Base-by-base conservation (phyloP, 2,888 invertebrate genomes). In the Melanargia galathea region DNA sequence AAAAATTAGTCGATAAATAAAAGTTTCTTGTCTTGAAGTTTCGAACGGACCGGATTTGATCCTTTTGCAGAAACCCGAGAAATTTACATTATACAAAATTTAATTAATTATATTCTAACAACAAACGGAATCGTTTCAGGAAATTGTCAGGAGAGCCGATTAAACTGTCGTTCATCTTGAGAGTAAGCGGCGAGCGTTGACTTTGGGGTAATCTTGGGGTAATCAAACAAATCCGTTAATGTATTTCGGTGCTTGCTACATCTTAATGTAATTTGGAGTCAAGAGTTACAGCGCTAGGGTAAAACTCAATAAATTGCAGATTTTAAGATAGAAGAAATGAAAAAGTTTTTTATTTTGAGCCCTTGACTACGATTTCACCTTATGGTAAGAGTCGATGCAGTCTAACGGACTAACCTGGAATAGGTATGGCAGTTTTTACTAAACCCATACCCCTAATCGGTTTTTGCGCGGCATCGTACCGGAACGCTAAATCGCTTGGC, bases 151-250 rank as follows among this genome's bases (percentile, higher is more conserved):
- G 33, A 52, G 35, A 52, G 35, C 52, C 33, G 52, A 52, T 52
- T 52, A 52, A 52, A 52, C 35, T 35, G 52, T 52, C 52, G 33
- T 52, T 52, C 33, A 52, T 13, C 33, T 35, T 7, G 52, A 52
- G 13, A 20, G 52, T 13, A 13, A 52, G 20, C 51, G 30, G 7
- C 18, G 20, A 35, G 20, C 18, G n/a, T n/a, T n/a, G n/a, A n/a
- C n/a, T n/a, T 30, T 30, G 7, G 4, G 7, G 35, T 33, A 35
- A 35, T 35, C 51, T 52, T 13, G 52, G 13, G 52, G 20, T 33
- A 13, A 52, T 52, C 52, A 52, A 52, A 52, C 52, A 52, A 51
- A 18, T 35, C 35, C 20, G 5, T 20, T 52, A 33, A 13, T 52
- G 52, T 52, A 52, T 35, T 52, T 52, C 20, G 35, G 13, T 20